Percentiles rank a stretch among this genome's conserved stretches.
Conservation (phyloP, 2,113 vertebrate genomes). For the Tichodroma muraria region DNA sequence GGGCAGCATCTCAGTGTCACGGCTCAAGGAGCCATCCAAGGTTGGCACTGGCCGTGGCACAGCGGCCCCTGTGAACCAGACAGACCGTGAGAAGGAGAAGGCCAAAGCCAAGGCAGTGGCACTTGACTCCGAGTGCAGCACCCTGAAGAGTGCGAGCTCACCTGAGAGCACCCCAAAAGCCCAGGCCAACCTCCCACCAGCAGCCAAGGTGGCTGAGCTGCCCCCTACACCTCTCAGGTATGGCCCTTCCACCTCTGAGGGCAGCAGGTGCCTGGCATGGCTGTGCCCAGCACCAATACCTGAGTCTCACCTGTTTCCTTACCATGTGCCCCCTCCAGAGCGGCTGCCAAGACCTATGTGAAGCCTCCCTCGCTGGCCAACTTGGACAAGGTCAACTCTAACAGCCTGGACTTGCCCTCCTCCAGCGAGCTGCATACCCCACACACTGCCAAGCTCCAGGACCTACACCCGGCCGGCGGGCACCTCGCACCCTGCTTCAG, state of each 20-base stretch:
- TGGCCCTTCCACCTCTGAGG: accelerated
- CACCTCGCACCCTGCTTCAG: constrained; percentile 77
- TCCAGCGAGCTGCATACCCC: constrained; percentile 71
- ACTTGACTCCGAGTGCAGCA: constrained; percentile 79
- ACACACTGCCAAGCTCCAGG: constrained; percentile 79
- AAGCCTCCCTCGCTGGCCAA: constrained; percentile 87
- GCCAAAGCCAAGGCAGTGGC: constrained; percentile 91
- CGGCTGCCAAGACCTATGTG: constrained; percentile 79
- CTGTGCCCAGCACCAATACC: neutral
- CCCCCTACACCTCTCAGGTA: constrained; percentile 88
- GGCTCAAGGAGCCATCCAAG: constrained; percentile 84
- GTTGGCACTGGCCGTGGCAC: constrained; percentile 64
- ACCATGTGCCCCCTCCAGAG: constrained; percentile 50
- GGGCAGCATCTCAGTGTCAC: constrained; percentile 52
- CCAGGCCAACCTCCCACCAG: constrained; percentile 72
- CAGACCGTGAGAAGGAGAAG: constrained; percentile 91
- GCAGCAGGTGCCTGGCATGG: accelerated
- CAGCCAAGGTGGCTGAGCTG: constrained; percentile 74
- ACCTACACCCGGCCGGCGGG: constrained; percentile 64
- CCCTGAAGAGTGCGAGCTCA: constrained; percentile 68
- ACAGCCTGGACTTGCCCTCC: constrained; percentile 82
- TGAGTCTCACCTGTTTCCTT: neutral
- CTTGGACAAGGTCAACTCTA: constrained; percentile 89
- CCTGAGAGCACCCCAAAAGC: constrained; percentile 77
- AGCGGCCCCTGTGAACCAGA: constrained; percentile 87